Conservation (phyloP, 2,797 vertebrate species). For the Gallinago stenura region DNA sequence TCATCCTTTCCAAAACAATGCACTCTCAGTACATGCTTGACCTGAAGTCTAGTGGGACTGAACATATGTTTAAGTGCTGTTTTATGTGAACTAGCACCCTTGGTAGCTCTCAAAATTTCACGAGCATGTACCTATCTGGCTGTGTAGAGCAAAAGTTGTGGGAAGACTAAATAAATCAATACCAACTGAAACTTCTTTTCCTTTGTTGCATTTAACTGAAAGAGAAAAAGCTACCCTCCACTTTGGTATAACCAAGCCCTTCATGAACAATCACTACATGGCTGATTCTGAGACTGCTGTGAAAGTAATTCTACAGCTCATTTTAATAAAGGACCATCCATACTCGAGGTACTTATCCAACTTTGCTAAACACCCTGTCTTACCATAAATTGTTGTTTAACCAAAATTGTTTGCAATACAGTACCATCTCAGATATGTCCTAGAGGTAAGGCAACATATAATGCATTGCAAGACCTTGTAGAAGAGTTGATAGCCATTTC, state of each 20-base stretch:
- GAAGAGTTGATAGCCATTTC: not conserved
- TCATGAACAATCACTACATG: not conserved
- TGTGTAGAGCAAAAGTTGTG: not conserved
- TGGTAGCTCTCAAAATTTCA: not conserved
- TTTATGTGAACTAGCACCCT: not conserved
- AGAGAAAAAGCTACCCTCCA: fast-evolving
- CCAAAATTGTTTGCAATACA: not conserved
- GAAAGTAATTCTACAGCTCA: not conserved
- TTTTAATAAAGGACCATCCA: not conserved
- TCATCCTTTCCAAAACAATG: not conserved
- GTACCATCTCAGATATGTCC: not conserved
- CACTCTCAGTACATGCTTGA: not conserved
- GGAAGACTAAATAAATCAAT: not conserved
- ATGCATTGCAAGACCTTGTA: not conserved
- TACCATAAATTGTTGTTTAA: not conserved
- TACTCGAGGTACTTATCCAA: not conserved
- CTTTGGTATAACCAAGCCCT: not conserved
- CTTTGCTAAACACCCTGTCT: not conserved
- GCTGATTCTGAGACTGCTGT: not conserved
- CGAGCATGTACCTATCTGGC: not conserved
- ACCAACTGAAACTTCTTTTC: not conserved
- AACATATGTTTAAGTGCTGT: not conserved
- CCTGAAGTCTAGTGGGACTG: not conserved
- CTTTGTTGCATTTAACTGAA: not conserved
- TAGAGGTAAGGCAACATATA: not conserved